Evolutionary conservation across 92 coral and sea anemone species (phyloP).

Genomic region (Phenganax stokvisi): DNA sequence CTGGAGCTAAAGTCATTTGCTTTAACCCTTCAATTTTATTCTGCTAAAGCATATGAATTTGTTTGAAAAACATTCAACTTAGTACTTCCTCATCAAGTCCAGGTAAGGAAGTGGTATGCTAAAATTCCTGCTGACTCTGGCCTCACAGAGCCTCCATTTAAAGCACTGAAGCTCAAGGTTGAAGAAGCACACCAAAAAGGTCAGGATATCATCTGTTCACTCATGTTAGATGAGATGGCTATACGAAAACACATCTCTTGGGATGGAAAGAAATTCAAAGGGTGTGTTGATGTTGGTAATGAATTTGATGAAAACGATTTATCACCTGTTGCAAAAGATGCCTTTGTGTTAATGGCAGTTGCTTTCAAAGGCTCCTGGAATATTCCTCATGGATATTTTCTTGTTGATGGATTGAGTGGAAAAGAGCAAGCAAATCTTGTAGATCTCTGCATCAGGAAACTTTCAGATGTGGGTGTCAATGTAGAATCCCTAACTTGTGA

Average conservation of each 20-base stretch:
- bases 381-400: slow-evolving; percentile 28
- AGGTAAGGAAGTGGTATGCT: not conserved
- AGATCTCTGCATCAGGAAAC: no score
- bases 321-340: not conserved
- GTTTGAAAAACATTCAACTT: not conserved
- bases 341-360: slow-evolving; percentile 32
- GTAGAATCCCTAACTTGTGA: no score
- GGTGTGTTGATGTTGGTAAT: slow-evolving; percentile 18
- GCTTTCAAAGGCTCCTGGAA: slow-evolving; percentile 13
- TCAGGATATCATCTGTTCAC: not conserved
- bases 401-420: slow-evolving; percentile 25
- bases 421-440: no score
- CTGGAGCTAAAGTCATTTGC: not conserved
- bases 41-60: slow-evolving; percentile 1
- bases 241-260: not conserved
- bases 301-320: not conserved
- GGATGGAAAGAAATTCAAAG: not conserved
- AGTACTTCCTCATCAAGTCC: not conserved
- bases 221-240: slow-evolving; percentile 15
- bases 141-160: not conserved
- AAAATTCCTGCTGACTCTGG: not conserved
- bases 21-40: not conserved
- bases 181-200: not conserved
- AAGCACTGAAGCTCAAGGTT: not conserved
- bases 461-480: no score